A percentile compares a stretch with the other conserved stretches of the same genome.
These are phyloP conservation scores for Apteryx mantelli DNA, from an alignment of 2,113 vertebrate species.

Conservation along the genomic window DNA sequence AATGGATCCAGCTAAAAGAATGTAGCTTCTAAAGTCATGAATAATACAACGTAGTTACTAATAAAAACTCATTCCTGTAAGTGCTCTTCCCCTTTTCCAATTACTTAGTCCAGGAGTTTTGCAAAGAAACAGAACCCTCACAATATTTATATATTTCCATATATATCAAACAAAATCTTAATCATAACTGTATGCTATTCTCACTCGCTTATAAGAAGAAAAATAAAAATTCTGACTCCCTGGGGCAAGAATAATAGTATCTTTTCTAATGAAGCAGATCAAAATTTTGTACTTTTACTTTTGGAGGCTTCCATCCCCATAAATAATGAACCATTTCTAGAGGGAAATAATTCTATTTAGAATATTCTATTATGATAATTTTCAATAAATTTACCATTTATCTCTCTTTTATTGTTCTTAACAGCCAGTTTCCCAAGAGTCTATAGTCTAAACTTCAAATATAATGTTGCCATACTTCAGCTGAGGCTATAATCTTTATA, in stretches of 20 bases:
- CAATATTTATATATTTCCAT: not conserved
- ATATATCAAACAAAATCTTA: not conserved
- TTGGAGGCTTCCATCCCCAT: not conserved
- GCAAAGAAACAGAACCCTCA: not conserved
- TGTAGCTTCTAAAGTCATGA: conserved; percentile 4
- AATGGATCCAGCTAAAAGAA: not conserved
- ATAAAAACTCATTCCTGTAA: not conserved
- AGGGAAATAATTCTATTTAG: not conserved
- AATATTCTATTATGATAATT: not conserved
- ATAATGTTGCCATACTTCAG: not conserved
- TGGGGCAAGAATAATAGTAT: not conserved
- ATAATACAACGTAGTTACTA: not conserved
- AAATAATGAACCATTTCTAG: not conserved
- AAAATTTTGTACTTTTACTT: not conserved
- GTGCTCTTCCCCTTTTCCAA: not conserved
- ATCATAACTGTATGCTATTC: not conserved
- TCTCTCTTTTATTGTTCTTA: not conserved
- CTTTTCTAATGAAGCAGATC: not conserved
- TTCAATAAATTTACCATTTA: not conserved
- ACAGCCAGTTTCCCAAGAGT: not conserved
- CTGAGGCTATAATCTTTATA: not conserved
- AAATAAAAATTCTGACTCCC: not conserved
- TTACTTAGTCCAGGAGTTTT: not conserved
- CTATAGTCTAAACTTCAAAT: not conserved
- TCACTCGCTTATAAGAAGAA: not conserved